Evolutionary conservation across 2,113 vertebrate species (phyloP).

Genomic region (Campylomormyrus tamandua): DNA sequence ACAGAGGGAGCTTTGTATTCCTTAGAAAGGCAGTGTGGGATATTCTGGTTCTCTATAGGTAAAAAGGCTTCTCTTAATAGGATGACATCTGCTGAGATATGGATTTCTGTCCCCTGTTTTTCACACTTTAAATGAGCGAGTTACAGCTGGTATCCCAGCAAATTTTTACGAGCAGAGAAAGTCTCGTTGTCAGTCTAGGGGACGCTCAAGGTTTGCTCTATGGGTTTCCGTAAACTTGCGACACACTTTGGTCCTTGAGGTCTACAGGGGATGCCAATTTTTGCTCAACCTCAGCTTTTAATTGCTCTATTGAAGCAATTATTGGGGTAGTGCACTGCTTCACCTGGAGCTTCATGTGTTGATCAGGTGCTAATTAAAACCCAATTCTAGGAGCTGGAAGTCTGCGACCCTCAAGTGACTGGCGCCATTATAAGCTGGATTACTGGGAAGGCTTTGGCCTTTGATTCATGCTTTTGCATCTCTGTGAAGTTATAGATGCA

Average conservation of each 20-base stretch:
- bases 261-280: not conserved
- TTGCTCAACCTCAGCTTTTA: not conserved
- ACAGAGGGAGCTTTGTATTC: not conserved
- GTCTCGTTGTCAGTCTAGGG: not conserved
- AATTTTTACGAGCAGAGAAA: not conserved
- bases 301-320: constrained; percentile 7
- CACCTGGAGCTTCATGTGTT: not conserved
- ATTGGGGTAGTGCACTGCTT: not conserved
- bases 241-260: not conserved
- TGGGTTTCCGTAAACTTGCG: not conserved
- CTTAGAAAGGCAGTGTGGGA: not conserved
- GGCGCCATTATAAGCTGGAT: not conserved
- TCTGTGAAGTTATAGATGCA: not conserved
- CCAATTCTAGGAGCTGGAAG: not conserved
- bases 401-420: not conserved
- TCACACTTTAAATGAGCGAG: constrained; percentile 4
- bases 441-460: not conserved
- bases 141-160: not conserved
- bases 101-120: not conserved
- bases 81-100: not conserved
- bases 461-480: not conserved
- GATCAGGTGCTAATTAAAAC: not conserved
- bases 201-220: not conserved
- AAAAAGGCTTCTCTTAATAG: not conserved
- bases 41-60: not conserved